These are phyloP conservation scores for Otus sunia DNA, from an alignment of 2,113 vertebrate genomes.

Conservation along the genomic window DNA sequence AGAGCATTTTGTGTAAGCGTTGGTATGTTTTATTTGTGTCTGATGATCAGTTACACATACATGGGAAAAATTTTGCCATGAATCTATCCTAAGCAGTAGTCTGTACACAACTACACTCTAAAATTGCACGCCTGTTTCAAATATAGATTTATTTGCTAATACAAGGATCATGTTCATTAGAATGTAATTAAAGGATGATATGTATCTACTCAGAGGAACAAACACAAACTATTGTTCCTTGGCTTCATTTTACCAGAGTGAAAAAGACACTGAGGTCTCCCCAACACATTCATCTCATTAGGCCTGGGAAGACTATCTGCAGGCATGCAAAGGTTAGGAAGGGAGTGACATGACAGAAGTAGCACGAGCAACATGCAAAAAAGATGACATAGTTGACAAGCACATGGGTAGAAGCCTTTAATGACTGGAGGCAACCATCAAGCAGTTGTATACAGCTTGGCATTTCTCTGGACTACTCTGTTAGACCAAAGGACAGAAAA, in stretches of 20 bases:
- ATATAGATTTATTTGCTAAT: not conserved
- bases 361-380: not conserved
- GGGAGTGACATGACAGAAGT: not conserved
- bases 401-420: not conserved
- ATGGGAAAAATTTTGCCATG: not conserved
- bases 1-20: not conserved
- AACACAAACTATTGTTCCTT: not conserved
- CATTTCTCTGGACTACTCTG: not conserved
- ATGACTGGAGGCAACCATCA: not conserved
- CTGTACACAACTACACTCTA: not conserved
- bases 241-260: not conserved
- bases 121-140: not conserved
- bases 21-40: not conserved
- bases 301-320: not conserved
- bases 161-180: not conserved
- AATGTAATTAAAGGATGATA: not conserved
- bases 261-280: not conserved
- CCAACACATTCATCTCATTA: accelerated
- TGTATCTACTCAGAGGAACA: not conserved
- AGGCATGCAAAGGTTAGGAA: not conserved
- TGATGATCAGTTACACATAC: not conserved
- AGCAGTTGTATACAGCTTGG: not conserved
- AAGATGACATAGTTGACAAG: not conserved
- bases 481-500: not conserved
- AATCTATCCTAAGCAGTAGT: not conserved